Conservation (phyloP, 2,113 vertebrate species). For the Entosphenus tridentatus region DNA sequence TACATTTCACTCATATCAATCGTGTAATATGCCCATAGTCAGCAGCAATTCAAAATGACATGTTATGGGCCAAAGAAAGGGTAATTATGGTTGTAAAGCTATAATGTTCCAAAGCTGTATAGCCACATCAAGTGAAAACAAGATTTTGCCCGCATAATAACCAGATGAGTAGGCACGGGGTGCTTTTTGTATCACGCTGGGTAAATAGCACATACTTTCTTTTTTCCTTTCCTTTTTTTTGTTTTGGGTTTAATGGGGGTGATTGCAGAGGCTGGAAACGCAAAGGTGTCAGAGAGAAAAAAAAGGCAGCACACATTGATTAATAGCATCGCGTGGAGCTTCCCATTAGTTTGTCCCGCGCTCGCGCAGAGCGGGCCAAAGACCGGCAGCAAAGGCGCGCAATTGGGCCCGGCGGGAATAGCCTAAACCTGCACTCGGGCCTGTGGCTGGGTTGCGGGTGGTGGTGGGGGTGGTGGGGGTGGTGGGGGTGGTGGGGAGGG, state of each 20-base stretch:
- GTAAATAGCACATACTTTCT: neutral
- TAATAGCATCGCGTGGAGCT: constrained; percentile 5
- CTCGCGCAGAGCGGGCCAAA: neutral
- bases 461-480: no score
- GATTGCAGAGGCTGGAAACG: neutral
- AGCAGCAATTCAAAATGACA: no score
- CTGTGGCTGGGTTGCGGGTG: neutral
- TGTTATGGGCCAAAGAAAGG: no score
- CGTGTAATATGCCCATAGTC: no score
- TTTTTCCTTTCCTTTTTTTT: neutral
- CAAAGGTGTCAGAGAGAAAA: neutral
- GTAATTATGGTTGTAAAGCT: no score
- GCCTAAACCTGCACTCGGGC: neutral
- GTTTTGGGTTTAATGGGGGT: neutral
- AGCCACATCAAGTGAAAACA: no score
- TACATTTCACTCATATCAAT: no score
- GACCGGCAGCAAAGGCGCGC: neutral
- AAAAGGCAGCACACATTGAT: neutral
- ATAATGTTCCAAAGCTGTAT: no score
- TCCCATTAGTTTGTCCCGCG: constrained; percentile 4
- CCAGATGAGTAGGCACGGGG: no score
- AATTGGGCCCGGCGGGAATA: constrained; percentile 6
- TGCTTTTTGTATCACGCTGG: no score
- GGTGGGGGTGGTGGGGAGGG: no score
- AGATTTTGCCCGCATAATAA: no score